Percentiles rank a stretch among this genome's conserved stretches.
These are phyloP conservation scores for Nephrotoma flavescens DNA, from an alignment of 2,888 invertebrate species.

Conservation along the genomic window DNA sequence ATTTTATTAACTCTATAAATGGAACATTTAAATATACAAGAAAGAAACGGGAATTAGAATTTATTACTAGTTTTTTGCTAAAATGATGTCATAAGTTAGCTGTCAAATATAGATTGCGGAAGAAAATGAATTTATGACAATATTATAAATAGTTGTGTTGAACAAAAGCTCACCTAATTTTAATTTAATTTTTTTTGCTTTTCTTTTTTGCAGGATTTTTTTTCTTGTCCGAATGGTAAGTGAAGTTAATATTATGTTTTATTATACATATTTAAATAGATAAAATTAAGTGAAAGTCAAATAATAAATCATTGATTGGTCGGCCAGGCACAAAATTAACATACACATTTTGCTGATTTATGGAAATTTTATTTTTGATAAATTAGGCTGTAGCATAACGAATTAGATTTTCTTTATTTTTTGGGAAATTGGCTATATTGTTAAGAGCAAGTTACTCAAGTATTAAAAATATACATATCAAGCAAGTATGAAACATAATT, in stretches of 20 bases:
- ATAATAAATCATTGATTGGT: background rate
- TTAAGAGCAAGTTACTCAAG: too few relatives aligned
- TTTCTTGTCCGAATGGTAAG: constrained; percentile 33
- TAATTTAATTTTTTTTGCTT: background rate
- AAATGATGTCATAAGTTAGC: background rate
- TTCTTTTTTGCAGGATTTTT: constrained; percentile 23
- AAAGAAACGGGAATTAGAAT: background rate
- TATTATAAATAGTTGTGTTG: background rate
- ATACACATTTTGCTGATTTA: too few relatives aligned
- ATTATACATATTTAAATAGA: background rate
- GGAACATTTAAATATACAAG: background rate
- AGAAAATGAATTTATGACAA: background rate
- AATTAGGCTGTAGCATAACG: too few relatives aligned
- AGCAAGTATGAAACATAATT: too few relatives aligned
- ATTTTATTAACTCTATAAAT: background rate
- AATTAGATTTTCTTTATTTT: too few relatives aligned
- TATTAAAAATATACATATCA: too few relatives aligned
- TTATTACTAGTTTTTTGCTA: background rate
- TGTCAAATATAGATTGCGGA: background rate
- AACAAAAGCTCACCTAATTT: background rate
- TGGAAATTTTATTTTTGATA: too few relatives aligned
- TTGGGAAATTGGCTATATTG: too few relatives aligned
- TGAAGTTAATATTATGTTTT: constrained; percentile 7
- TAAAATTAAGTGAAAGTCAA: background rate
- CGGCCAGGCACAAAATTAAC: background rate